Percentiles rank a stretch among this genome's conserved stretches.
These are phyloP conservation scores for Drosophila rufa DNA, from an alignment of 1,140 invertebrate genomes.

Conservation along the genomic window DNA sequence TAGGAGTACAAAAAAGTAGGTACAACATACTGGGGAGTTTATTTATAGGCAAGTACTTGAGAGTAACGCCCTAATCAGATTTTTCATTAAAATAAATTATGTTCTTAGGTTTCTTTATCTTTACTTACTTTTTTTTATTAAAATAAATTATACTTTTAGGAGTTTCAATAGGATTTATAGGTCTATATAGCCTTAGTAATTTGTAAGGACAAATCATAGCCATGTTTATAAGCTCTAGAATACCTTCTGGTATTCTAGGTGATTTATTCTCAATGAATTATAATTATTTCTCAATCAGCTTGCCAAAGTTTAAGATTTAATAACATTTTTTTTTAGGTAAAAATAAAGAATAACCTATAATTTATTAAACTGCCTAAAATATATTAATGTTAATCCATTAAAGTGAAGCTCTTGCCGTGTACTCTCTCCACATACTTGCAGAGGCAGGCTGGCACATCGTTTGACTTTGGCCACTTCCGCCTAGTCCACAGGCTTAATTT, in stretches of 20 bases:
- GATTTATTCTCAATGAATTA: neutral
- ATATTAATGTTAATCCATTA: neutral
- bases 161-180: neutral
- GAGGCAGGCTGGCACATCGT: constrained; percentile 27
- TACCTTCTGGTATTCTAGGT: neutral
- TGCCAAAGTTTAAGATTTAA: too few relatives aligned
- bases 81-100: neutral
- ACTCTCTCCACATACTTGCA: constrained; percentile 17
- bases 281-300: neutral
- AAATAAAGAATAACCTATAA: neutral
- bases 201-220: neutral
- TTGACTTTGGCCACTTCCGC: constrained; percentile 70
- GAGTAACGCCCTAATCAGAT: neutral
- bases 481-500: constrained; percentile 77
- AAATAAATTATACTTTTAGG: too few relatives aligned
- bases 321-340: too few relatives aligned
- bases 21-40: too few relatives aligned
- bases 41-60: neutral
- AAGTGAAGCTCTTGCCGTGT: neutral
- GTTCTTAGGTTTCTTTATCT: too few relatives aligned
- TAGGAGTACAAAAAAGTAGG: too few relatives aligned
- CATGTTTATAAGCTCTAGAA: neutral
- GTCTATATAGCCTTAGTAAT: neutral
- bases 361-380: too few relatives aligned
- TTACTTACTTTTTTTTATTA: too few relatives aligned